Conservation (phyloP, 2,797 vertebrate genomes). For the Tamandua tetradactyla region DNA sequence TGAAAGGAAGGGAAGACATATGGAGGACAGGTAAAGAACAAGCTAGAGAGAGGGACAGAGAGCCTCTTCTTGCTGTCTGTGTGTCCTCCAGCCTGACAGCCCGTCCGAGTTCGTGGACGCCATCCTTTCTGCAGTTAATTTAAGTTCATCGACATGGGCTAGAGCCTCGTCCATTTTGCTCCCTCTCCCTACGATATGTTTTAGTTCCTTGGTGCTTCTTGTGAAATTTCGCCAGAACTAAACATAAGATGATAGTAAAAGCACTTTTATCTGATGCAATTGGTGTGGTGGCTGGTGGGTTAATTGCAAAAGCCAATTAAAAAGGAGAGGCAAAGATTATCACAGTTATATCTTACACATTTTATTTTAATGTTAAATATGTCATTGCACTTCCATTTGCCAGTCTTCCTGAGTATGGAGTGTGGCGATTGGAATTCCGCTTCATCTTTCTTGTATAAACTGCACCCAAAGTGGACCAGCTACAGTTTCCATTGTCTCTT, state of each 20-base stretch:
- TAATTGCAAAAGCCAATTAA: not conserved
- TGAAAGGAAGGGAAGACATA: not conserved
- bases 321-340: not conserved
- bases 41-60: not conserved
- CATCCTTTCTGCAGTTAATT: not conserved
- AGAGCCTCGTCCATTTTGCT: not conserved
- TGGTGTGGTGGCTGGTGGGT: not conserved
- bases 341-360: not conserved
- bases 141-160: not conserved
- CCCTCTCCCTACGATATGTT: not conserved
- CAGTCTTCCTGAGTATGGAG: not conserved
- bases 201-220: not conserved
- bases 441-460: not conserved
- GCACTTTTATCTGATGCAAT: fast-evolving
- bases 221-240: not conserved
- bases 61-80: not conserved
- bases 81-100: not conserved
- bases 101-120: not conserved
- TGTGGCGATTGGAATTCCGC: not conserved
- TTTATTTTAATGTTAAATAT: not conserved
- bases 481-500: fast-evolving
- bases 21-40: fast-evolving
- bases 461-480: not conserved
- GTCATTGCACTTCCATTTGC: not conserved
- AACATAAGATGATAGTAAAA: not conserved